Conservation (phyloP, 2,113 vertebrate species). For the Ailurus styani region DNA sequence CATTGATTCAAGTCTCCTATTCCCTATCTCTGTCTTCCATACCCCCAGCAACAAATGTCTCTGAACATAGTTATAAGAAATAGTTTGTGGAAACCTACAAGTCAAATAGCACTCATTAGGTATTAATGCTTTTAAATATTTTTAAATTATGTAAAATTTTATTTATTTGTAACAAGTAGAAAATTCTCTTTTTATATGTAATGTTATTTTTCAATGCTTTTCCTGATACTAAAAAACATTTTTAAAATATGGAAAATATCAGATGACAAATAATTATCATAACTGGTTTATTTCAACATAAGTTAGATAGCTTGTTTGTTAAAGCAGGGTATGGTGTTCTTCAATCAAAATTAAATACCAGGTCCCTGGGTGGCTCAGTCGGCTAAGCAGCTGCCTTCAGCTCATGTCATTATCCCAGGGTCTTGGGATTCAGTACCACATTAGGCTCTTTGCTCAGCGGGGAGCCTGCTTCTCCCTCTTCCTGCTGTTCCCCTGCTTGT, state of each 20-base stretch:
- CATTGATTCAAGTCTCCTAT: background rate
- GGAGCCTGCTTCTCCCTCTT: too few species aligned
- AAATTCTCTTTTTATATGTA: background rate
- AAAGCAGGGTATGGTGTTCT: background rate
- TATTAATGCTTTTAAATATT: background rate
- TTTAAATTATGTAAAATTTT: background rate
- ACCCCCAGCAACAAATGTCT: background rate
- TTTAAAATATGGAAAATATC: background rate
- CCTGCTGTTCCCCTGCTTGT: too few species aligned
- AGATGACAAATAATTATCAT: background rate
- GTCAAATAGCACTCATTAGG: background rate
- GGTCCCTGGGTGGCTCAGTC: too few species aligned
- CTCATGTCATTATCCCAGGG: too few species aligned
- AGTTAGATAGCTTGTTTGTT: background rate
- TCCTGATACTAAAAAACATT: background rate
- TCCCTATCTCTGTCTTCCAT: rapidly evolving
- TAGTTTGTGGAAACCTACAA: background rate
- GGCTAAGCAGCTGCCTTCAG: too few species aligned
- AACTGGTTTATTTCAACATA: background rate
- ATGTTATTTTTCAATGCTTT: background rate
- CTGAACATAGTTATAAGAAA: background rate
- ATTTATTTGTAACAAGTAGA: background rate
- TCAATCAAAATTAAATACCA: background rate
- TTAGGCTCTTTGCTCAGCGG: too few species aligned
- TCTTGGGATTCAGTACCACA: too few species aligned